phyloP scores from a whole-genome alignment of 1,140 invertebrate species.

The Sarcophaga bullata region DNA sequence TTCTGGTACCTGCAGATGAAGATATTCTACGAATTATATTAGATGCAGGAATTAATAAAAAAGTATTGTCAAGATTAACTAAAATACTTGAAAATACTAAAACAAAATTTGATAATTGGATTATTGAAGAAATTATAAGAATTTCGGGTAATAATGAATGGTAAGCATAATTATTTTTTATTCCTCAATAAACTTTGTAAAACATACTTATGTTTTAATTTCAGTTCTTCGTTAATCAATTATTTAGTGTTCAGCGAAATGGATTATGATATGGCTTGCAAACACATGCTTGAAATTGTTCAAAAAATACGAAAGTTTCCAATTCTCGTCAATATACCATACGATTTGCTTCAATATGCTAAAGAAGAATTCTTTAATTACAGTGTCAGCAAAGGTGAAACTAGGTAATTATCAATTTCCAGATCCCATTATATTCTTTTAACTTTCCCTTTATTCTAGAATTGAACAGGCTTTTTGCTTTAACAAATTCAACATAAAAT shows the following conservation, averaged over 20 bases:
- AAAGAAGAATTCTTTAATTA: neutral
- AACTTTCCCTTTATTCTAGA: neutral
- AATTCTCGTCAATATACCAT: neutral
- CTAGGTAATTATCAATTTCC: neutral
- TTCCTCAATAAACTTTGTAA: too few relatives aligned
- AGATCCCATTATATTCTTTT: too few relatives aligned
- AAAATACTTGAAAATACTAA: neutral
- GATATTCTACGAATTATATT: neutral
- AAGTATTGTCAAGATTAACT: neutral
- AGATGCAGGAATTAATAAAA: neutral
- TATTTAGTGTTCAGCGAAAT: too few relatives aligned
- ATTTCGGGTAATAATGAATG: too few relatives aligned
- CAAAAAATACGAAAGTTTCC: neutral
- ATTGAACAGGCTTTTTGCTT: neutral
- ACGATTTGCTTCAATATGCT: neutral
- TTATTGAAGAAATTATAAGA: neutral
- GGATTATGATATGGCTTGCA: neutral
- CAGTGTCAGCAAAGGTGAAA: neutral
- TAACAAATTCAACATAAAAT: neutral
- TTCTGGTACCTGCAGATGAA: neutral
- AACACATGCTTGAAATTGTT: neutral
- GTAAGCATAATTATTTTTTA: too few relatives aligned
- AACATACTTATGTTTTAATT: too few relatives aligned
- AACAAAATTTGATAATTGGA: neutral
- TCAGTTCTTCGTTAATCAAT: too few relatives aligned